These are phyloP conservation scores for Meta bourneti DNA, from an alignment of 2,888 invertebrate species.

Conservation along the genomic window DNA sequence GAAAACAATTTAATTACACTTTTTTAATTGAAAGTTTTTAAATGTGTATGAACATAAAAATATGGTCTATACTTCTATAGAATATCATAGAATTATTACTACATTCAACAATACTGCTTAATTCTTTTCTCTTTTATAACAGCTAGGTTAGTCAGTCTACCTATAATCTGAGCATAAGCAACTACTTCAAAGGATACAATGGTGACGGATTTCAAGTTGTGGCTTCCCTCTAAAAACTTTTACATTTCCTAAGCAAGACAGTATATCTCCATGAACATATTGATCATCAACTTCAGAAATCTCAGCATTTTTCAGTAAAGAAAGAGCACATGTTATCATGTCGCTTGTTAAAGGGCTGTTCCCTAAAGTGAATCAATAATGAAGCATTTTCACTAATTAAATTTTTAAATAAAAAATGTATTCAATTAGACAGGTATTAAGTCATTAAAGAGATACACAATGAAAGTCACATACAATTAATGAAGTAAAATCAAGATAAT, in stretches of 20 bases:
- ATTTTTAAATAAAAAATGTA: not conserved
- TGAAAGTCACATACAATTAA: not conserved
- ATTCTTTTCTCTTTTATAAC: not conserved
- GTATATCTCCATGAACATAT: slow-evolving; percentile 52
- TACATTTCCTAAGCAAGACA: slow-evolving; percentile 54
- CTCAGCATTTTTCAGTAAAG: slow-evolving; percentile 41
- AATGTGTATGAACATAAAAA: not conserved
- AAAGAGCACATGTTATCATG: slow-evolving; percentile 23
- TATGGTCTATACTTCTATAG: not conserved
- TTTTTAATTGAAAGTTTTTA: not conserved
- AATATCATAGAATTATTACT: not conserved
- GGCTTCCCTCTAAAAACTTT: slow-evolving; percentile 51
- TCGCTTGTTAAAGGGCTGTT: not conserved
- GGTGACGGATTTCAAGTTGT: slow-evolving; percentile 54
- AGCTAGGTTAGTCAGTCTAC: not conserved
- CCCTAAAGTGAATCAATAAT: not conserved
- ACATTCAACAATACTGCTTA: not conserved
- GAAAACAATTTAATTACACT: not conserved
- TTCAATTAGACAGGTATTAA: not conserved
- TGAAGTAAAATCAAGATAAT: not conserved
- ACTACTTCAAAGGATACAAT: slow-evolving; percentile 62
- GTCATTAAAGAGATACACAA: no score
- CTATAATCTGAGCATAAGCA: not conserved
- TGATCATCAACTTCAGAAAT: slow-evolving; percentile 6
- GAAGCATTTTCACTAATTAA: not conserved